These are phyloP conservation scores for Oreohelix idahoensis DNA, from an alignment of 1,140 invertebrate genomes.

Conservation along the genomic window DNA sequence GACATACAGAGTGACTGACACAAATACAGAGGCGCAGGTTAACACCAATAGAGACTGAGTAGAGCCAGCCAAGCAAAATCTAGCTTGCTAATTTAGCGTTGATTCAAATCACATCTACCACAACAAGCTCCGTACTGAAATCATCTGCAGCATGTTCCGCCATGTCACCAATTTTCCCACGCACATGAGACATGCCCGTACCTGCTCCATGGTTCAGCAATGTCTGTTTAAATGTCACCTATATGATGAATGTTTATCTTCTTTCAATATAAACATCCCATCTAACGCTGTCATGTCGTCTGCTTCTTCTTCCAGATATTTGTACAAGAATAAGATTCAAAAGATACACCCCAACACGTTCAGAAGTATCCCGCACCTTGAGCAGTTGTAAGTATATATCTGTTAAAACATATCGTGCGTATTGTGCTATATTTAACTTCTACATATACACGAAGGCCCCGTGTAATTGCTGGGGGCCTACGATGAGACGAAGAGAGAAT, in stretches of 20 bases:
- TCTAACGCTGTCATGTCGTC: neutral
- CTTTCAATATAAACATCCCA: neutral
- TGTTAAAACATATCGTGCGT: no score
- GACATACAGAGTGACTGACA: no score
- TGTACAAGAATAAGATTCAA: constrained; percentile 39
- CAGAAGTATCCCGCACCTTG: constrained; percentile 2
- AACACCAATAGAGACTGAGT: no score
- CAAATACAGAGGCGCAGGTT: no score
- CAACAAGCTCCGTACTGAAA: no score
- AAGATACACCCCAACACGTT: constrained; percentile 29
- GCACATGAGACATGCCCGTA: constrained; percentile 4
- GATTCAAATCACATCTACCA: no score
- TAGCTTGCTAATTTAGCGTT: no score
- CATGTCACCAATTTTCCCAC: neutral
- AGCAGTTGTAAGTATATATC: constrained; percentile 37
- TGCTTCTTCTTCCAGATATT: constrained; percentile 17
- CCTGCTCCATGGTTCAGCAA: neutral
- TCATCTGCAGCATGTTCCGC: neutral
- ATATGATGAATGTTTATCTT: neutral
- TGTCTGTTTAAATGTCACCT: neutral
- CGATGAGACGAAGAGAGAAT: no score
- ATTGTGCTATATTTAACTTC: no score
- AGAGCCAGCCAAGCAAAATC: no score
- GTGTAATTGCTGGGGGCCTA: no score
- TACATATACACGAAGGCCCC: no score